Evolutionary conservation across 2,888 invertebrate genomes (phyloP), one percentile per base, ranked within the genome.

Genomic region (Hemithea aestivaria): DNA sequence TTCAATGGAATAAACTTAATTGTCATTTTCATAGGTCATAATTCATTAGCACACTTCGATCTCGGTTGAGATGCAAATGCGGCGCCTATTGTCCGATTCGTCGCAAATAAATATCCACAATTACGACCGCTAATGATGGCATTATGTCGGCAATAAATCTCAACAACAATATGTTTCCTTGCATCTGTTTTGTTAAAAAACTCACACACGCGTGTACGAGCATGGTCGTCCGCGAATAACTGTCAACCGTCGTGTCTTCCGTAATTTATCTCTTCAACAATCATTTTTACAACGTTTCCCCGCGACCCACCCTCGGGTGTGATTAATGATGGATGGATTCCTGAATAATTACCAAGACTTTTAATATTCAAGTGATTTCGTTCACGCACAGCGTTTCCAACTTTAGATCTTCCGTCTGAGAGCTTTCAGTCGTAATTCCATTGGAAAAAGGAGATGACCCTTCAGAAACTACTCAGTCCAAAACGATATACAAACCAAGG

Each of bases 271-370:
- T 85, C 78, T 75, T 74, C 75, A 80, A 84, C 83, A 85, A 85
- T 85, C 60, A 84, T 85, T 83, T 85, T 87, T 85, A 84, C 82
- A 81, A 42, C 79, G 72, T 77, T 76, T 73, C 78, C 75, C 76
- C 62, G 40, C 35, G 32, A 59, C 70, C 69, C 74, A 78, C 76
- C 80, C 78, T 73, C 77, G 55, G 41, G 66, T 70, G 76, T 85
- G 87, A 87, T 87, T 87, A 87, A 87, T 87, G 87, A 87, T 85
- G 83, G 85, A 87, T 87, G 82, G 84, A 87, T 84, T 85, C 85
- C 84, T 85, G 85, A 87, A 87, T 87, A 87, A 87, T 87, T 87
- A 87, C 85, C 81, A 81, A 79, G 85, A 85, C 82, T 87, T 87
- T 87, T 87, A 85, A 87, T 85, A 85, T 87, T 85, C 80, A 84